Conservation (phyloP, 2,113 vertebrate genomes). For the Apeltes quadracus region DNA sequence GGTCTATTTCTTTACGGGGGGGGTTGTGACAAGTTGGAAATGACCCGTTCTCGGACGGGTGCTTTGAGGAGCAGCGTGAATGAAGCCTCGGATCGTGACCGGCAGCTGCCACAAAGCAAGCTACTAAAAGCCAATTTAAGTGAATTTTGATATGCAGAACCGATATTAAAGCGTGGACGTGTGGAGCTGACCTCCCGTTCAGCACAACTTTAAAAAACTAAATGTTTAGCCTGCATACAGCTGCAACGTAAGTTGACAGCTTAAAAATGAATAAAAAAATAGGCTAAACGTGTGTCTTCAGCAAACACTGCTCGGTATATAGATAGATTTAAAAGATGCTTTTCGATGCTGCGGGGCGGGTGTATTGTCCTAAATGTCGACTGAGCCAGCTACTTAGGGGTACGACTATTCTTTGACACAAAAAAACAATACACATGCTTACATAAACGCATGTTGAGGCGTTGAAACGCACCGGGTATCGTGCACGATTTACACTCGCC, state of each 20-base stretch:
- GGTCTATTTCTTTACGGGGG: no score
- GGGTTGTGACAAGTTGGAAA: no score
- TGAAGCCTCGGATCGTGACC: slow-evolving; percentile 32
- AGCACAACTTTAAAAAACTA: slow-evolving; percentile 23
- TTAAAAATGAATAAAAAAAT: background rate
- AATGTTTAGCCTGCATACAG: background rate
- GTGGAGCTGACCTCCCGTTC: background rate
- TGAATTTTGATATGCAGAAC: background rate
- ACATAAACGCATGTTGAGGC: slow-evolving; percentile 67
- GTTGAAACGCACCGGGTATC: slow-evolving; percentile 45
- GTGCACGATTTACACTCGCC: slow-evolving; percentile 21
- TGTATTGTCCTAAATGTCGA: slow-evolving; percentile 3
- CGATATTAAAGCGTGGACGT: background rate
- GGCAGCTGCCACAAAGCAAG: background rate
- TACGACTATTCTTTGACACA: slow-evolving; percentile 29
- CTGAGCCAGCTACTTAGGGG: slow-evolving; percentile 17
- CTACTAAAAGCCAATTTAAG: background rate
- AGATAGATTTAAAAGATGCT: background rate
- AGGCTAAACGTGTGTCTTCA: slow-evolving; percentile 4
- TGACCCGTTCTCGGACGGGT: background rate
- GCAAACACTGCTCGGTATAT: background rate
- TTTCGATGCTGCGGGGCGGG: background rate
- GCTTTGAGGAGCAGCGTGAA: slow-evolving; percentile 21
- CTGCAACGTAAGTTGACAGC: slow-evolving; percentile 10
- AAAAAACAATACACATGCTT: slow-evolving; percentile 70